Evolutionary conservation across 2,113 vertebrate species (phyloP).

Genomic region (Fukomys damarensis): DNA sequence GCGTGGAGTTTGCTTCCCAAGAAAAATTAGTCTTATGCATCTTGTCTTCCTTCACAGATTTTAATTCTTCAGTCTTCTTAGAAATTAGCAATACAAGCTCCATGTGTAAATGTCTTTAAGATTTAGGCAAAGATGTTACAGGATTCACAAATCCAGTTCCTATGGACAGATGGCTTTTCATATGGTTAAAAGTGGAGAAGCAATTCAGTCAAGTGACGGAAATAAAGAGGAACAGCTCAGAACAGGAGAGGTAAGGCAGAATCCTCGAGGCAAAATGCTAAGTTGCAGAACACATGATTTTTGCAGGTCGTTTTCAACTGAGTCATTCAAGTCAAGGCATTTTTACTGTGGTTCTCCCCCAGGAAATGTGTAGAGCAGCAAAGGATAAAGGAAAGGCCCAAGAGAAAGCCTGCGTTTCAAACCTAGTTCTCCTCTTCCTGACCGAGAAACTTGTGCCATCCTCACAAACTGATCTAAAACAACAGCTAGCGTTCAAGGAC

Average conservation of each 20-base stretch:
- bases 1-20: not conserved
- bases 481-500: not conserved
- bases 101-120: not conserved
- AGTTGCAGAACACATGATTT: not conserved
- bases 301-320: not conserved
- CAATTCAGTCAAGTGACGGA: not conserved
- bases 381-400: not conserved
- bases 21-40: slow-evolving; percentile 9
- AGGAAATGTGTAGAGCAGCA: not conserved
- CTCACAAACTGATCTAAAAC: not conserved
- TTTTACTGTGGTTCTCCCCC: not conserved
- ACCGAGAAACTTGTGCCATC: not conserved
- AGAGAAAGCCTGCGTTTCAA: not conserved
- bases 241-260: not conserved
- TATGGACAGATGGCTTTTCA: not conserved
- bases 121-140: slow-evolving; percentile 40
- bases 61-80: slow-evolving; percentile 42
- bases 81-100: slow-evolving; percentile 12
- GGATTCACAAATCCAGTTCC: slow-evolving; percentile 27
- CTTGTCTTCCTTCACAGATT: slow-evolving; percentile 40
- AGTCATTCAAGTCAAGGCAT: not conserved
- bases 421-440: not conserved
- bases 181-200: not conserved
- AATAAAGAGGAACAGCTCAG: not conserved
- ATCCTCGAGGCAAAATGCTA: not conserved